Evolutionary conservation across 2,113 vertebrate species (phyloP).

Genomic region (Spheniscus mendiculus): DNA sequence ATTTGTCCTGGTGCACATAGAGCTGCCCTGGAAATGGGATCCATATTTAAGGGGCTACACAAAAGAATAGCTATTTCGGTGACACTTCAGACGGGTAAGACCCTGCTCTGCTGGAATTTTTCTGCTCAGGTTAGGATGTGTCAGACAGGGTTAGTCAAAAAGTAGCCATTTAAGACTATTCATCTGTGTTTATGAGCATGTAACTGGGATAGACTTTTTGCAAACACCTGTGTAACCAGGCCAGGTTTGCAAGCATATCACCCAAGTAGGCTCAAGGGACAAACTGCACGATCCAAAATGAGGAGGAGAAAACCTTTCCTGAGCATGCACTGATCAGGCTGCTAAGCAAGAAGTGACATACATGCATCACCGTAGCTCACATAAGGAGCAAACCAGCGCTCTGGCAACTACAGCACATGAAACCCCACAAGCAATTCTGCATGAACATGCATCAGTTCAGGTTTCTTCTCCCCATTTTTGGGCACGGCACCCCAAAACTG

Average conservation of each 20-base stretch:
- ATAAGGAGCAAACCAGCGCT: background rate
- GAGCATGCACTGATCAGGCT: background rate
- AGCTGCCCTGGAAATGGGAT: background rate
- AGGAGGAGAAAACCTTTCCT: background rate
- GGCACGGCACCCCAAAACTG: background rate
- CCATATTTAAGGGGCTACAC: background rate
- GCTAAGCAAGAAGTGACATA: background rate
- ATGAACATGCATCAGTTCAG: background rate
- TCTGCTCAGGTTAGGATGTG: background rate
- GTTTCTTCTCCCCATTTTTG: background rate
- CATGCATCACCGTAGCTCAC: background rate
- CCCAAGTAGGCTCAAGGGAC: background rate
- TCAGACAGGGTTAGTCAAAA: background rate
- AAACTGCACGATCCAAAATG: background rate
- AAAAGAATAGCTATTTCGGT: background rate
- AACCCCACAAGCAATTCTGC: background rate
- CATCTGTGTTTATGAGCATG: background rate
- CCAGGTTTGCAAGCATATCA: background rate
- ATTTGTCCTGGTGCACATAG: background rate
- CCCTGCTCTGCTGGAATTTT: background rate
- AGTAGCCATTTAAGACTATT: background rate
- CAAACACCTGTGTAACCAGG: background rate
- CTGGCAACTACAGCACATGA: background rate
- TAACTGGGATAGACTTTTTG: background rate
- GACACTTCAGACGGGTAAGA: rapidly evolving